Evolutionary conservation across 2,797 vertebrate genomes (phyloP), one percentile per base, ranked within the genome.

Genomic region (Erpetoichthys calabaricus): DNA sequence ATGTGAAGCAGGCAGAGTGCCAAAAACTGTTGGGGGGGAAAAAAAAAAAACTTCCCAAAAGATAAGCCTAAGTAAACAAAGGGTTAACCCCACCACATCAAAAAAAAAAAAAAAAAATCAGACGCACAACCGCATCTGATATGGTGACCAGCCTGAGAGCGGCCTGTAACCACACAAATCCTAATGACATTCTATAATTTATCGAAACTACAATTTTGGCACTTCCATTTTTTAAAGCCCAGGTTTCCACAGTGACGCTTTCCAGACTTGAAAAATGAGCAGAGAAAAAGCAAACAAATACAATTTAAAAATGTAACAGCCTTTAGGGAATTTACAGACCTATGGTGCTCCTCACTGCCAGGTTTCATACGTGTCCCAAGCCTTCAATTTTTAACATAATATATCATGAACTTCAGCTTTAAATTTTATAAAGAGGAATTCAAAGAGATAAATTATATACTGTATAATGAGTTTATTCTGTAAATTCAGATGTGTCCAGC

Each of bases 151-250:
- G 57, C 56, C 61, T 50, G 54, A 56, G 49, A 57, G 57, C 57
- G 56, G 52, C 52, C 47, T 50, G 56, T 56, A 59, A 59, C 53
- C 53, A 59, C 61, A 57, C 55, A 59, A 59, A 56, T 63, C 49
- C 61, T 51, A 41, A 45, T 56, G 45, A 63, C 61, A 56, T 49
- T 3, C 53, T 50, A 56, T 62, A 59, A 56, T 58, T 59, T 59
- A 63, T 45, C 56, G 57, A 47, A 59, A 59, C 41, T 45, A 62
- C 46, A 51, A 47, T 59, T 63, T 59, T 63, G 57, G 59, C 53
- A 59, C 57, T 62, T 63, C 61, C 53, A 59, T 63, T 63, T 63
- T 63, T 59, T 59, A 63, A 42, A 59, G 47, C 61, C 45, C 57
- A 62, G 44, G 52, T 47, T 62, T 62, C 57, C 53, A 42, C 47